These are phyloP conservation scores for Platysteira castanea DNA, from an alignment of 2,113 vertebrate species.

Conservation along the genomic window DNA sequence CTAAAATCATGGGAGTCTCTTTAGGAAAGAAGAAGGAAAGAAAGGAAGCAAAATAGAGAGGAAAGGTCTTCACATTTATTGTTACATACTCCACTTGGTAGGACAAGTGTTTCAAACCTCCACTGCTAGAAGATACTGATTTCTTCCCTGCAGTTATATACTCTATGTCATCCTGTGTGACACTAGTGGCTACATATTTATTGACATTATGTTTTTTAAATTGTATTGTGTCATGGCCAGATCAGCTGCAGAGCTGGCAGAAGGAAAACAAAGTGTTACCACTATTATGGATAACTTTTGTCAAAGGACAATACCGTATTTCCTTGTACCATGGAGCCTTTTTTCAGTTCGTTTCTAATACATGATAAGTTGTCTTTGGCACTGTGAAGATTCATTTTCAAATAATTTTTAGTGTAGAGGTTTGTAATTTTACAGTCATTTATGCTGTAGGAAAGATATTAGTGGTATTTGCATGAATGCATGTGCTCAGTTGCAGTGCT, in stretches of 20 bases:
- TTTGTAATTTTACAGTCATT: conserved; percentile 14
- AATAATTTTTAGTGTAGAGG: neutral
- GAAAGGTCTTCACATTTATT: neutral
- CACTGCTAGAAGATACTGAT: neutral
- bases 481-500: neutral
- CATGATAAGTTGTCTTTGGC: neutral
- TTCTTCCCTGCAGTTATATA: neutral
- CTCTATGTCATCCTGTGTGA: neutral
- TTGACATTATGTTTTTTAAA: neutral
- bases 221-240: neutral
- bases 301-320: neutral
- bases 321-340: neutral
- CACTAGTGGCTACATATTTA: neutral
- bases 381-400: conserved; percentile 1
- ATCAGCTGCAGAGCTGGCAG: neutral
- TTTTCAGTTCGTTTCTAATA: neutral
- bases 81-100: neutral
- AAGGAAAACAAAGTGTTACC: neutral
- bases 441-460: neutral
- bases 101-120: neutral
- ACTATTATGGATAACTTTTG: neutral
- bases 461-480: conserved; percentile 8
- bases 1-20: neutral
- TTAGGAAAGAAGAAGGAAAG: neutral
- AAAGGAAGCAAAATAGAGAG: neutral